phyloP scores from a whole-genome alignment of 2,797 vertebrate genomes.

The Diglossa cyanea region DNA sequence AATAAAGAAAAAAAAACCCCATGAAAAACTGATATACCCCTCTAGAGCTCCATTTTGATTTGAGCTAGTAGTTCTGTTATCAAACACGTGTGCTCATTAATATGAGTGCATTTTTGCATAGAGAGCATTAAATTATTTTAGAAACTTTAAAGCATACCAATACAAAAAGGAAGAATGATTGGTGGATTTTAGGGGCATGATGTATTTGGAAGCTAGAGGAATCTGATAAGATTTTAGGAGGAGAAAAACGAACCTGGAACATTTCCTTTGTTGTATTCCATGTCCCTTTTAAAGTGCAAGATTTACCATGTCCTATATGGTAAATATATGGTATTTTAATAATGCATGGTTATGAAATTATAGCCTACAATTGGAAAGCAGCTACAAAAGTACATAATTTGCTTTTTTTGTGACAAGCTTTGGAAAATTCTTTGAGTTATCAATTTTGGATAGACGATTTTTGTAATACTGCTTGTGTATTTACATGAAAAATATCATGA shows the following conservation, averaged over 20 bases:
- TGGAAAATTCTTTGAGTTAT: not conserved
- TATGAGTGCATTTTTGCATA: not conserved
- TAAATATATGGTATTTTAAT: not conserved
- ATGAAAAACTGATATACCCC: not conserved
- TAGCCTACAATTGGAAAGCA: not conserved
- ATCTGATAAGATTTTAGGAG: not conserved
- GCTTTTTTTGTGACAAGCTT: not conserved
- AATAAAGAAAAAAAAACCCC: too few species aligned
- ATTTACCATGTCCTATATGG: not conserved
- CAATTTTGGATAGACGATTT: not conserved
- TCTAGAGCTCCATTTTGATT: not conserved
- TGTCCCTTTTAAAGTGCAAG: not conserved
- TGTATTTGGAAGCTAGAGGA: not conserved
- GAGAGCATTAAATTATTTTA: not conserved
- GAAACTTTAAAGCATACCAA: not conserved
- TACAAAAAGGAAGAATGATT: not conserved
- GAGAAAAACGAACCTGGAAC: accelerated
- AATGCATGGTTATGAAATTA: not conserved
- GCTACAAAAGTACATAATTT: not conserved
- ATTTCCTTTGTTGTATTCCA: not conserved
- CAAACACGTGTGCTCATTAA: not conserved
- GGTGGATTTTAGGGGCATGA: not conserved
- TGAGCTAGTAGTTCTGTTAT: not conserved
- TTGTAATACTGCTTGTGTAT: not conserved
- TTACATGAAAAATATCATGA: not conserved